A percentile compares a stretch with the other conserved stretches of the same genome.
Conservation (phyloP, 2,797 vertebrate species). For the Thaleichthys pacificus region DNA sequence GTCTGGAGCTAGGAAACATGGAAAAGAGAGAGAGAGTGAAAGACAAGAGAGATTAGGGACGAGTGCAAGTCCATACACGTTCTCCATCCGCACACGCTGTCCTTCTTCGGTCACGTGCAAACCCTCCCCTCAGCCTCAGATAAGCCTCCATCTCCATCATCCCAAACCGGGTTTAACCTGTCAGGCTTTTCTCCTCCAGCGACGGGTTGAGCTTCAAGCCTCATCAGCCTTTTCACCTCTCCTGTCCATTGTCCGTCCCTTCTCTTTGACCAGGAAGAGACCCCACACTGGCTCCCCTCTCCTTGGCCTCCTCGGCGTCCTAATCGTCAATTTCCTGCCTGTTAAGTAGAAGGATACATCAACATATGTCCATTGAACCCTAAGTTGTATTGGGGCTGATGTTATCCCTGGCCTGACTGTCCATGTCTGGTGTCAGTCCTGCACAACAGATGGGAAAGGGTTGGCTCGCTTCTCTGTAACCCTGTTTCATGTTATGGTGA, state of each 20-base stretch:
- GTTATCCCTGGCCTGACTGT: constrained; percentile 13
- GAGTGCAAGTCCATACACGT: constrained; percentile 49
- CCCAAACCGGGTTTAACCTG: constrained; percentile 4
- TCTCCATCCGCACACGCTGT: constrained; percentile 19
- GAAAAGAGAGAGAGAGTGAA: neutral
- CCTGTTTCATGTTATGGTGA: neutral
- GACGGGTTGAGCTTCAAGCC: neutral
- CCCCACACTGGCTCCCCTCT: constrained; percentile 9
- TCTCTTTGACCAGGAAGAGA: neutral
- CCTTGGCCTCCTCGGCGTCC: constrained; percentile 8
- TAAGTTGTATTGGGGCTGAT: constrained; percentile 34
- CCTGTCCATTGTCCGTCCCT: neutral
- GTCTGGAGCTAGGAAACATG: constrained; percentile 22
- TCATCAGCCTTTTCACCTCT: neutral
- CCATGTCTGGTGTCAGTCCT: neutral
- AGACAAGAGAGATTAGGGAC: neutral
- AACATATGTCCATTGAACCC: constrained; percentile 43
- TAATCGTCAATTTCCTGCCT: constrained; percentile 60
- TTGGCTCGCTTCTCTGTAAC: too few relatives aligned
- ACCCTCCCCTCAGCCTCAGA: constrained; percentile 12
- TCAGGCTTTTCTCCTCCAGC: too few relatives aligned
- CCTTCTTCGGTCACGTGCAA: constrained; percentile 29
- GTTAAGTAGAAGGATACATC: constrained; percentile 17
- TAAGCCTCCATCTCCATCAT: neutral
- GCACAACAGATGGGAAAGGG: too few relatives aligned